phyloP scores from a whole-genome alignment of 2,888 invertebrate species.

The Acanthoscelides obtectus region DNA sequence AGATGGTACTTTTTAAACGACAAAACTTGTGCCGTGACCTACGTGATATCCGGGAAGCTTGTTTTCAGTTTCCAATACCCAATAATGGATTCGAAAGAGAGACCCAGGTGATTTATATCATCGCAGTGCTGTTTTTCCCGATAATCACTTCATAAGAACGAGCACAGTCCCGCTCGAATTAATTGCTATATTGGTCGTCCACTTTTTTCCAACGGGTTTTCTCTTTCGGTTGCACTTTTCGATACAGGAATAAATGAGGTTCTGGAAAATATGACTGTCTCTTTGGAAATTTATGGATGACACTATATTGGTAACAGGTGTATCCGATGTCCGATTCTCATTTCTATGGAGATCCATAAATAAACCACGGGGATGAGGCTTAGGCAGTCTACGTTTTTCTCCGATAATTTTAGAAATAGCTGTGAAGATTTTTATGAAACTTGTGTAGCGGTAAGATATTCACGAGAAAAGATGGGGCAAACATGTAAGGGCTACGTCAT shows the following conservation, averaged over 20 bases:
- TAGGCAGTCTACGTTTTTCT: no score
- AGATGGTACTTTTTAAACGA: no score
- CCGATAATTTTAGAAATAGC: no score
- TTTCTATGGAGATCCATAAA: not conserved
- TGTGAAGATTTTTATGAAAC: no score
- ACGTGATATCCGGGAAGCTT: no score
- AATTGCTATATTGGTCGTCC: not conserved
- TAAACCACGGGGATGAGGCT: no score
- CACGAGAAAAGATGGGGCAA: no score
- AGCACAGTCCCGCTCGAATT: not conserved
- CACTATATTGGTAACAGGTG: not conserved
- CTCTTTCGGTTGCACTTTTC: not conserved
- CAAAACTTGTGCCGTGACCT: no score
- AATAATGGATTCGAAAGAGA: not conserved
- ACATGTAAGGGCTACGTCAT: no score
- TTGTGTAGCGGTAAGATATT: no score
- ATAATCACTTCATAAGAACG: not conserved
- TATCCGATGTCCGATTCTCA: not conserved
- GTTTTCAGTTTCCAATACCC: not conserved
- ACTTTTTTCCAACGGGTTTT: not conserved
- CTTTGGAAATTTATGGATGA: not conserved
- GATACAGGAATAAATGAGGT: not conserved
- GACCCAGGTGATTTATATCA: not conserved
- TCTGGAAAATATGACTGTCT: not conserved
- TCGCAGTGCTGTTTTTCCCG: not conserved